Evolutionary conservation across 1,140 invertebrate species (phyloP).

Genomic region (Eriosoma lanigerum): DNA sequence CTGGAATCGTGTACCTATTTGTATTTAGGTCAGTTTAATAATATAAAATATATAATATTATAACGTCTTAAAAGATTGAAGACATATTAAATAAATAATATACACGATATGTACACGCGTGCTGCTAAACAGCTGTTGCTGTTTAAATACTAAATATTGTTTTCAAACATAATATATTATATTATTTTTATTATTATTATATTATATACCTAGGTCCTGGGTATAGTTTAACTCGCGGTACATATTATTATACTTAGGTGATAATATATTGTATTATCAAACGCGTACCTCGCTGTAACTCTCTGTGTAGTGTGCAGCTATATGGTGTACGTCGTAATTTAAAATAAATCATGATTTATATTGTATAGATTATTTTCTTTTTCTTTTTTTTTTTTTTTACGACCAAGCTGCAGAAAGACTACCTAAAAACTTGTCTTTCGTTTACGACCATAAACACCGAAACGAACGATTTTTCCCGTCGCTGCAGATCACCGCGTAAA

Average conservation of each 20-base stretch:
- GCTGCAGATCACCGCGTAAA: neutral
- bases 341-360: too few species aligned
- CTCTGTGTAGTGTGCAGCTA: too few species aligned
- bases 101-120: neutral
- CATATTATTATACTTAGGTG: too few species aligned
- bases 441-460: neutral
- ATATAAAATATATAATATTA: neutral
- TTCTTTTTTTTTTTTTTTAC: neutral
- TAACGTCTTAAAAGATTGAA: neutral
- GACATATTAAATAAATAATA: neutral
- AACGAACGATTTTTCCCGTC: neutral
- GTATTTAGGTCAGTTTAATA: conserved; percentile 16
- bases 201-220: too few species aligned
- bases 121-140: neutral
- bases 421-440: neutral
- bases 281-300: too few species aligned
- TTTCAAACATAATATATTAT: too few species aligned
- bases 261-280: too few species aligned
- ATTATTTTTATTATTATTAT: too few species aligned
- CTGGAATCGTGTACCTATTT: neutral
- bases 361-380: too few species aligned
- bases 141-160: neutral
- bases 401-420: neutral
- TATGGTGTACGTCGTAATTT: too few species aligned
- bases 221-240: too few species aligned